Base-by-base conservation (phyloP, 1,140 invertebrate species). In the Musca vetustissima region DNA sequence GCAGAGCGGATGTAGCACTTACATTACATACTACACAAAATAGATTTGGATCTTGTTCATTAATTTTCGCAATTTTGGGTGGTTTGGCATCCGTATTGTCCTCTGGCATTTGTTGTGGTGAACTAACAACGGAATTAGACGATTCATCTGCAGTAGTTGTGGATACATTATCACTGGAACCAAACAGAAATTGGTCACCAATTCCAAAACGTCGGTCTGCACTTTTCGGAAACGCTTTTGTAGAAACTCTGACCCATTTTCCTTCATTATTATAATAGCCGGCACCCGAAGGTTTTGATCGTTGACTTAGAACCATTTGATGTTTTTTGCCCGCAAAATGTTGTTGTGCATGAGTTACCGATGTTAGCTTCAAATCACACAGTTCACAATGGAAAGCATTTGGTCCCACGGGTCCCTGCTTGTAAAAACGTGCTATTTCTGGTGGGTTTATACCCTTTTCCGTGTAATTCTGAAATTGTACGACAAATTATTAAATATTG, bases 291-390 rank as follows among this genome's bases (percentile, higher is more conserved):
- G 83, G 83, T 55, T 74, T 72, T 1, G 75, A 67, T 32, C 71
- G 43, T 13, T 70, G 68, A 48, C 65, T 71, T n/a, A 70, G 68
- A 24, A 77, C 75, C 75, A 79, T 73, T 72, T 79, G 76, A 74
- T 85, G 84, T 73, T 80, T 84, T 66, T 78, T 83, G 0, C 84
- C 84, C 65, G 78, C 72, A 64, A 83, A 85, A 72, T 85, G 84
- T 64, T 84, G 84, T 52, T 83, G 80, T 8, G 84, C 84, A 69
- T 85, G 84, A 3, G 79, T 70, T 65, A 75, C 69, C 8, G 84
- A 84, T 15, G 83, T 85, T 14, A 85, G 72, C 1, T 78, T 70
- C 50, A 85, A 66, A 71, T 85, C 83, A 73, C 84, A 85, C 0
- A 80, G 64, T 4, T 83, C 77, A 66, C 84, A 85, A 67, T 84